Evolutionary conservation across 2,888 invertebrate genomes (phyloP).

Genomic region (Acrobasis repandana): DNA sequence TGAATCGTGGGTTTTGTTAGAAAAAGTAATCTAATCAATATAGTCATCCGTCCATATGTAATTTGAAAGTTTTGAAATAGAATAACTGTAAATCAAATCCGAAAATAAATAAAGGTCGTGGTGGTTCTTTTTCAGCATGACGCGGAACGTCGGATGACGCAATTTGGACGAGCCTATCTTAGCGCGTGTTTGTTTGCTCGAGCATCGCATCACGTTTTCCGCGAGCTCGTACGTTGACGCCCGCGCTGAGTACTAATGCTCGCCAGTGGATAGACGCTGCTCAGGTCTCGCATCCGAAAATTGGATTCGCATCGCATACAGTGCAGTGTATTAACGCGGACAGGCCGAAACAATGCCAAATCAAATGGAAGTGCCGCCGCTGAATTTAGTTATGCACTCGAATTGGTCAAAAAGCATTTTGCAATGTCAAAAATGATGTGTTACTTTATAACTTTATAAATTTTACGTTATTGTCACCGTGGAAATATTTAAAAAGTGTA

Average conservation of each 20-base stretch:
- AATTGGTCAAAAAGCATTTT: no score
- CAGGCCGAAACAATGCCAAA: conserved; percentile 70
- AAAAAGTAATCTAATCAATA: no score
- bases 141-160: conserved; percentile 34
- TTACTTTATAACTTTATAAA: no score
- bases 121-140: not conserved
- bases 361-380: conserved; percentile 49
- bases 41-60: not conserved
- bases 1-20: no score
- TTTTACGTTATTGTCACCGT: no score
- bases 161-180: conserved; percentile 52
- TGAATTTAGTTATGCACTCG: no score
- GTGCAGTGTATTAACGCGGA: conserved; percentile 56
- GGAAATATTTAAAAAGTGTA: not conserved
- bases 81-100: not conserved
- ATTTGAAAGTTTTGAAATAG: not conserved
- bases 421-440: no score
- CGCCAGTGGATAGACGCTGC: conserved; percentile 48
- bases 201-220: conserved; percentile 61
- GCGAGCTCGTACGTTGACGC: conserved; percentile 55
- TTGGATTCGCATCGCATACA: conserved; percentile 67
- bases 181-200: conserved; percentile 66
- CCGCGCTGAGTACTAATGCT: conserved; percentile 64
- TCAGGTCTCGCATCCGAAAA: conserved; percentile 60
- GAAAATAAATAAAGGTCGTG: not conserved